Conservation (phyloP, 2,113 vertebrate species). For the Mus musculus region DNA sequence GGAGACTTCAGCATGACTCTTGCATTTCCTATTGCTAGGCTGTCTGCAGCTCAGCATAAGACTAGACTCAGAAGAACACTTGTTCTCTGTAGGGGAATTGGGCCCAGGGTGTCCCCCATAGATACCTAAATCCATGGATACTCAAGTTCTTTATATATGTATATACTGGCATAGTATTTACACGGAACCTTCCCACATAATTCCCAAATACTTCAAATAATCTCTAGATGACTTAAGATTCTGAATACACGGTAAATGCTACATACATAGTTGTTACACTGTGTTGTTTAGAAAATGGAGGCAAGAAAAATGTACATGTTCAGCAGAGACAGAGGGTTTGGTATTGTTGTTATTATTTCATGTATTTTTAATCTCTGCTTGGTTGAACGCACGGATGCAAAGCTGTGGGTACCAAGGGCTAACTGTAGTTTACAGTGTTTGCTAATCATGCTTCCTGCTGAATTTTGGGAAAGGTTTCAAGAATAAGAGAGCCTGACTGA, state of each 20-base stretch:
- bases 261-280: neutral
- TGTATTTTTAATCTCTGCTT: neutral
- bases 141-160: neutral
- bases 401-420: neutral
- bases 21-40: neutral
- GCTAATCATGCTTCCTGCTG: constrained; percentile 42
- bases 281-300: constrained; percentile 14
- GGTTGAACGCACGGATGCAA: neutral
- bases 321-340: neutral
- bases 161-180: neutral
- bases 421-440: constrained; percentile 16
- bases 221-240: constrained; percentile 1
- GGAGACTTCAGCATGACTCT: neutral
- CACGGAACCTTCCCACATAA: neutral
- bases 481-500: constrained; percentile 17
- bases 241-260: neutral
- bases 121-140: neutral
- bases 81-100: neutral
- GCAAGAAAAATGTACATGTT: neutral
- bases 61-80: neutral
- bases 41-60: neutral
- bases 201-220: neutral
- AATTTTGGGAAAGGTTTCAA: constrained; percentile 60
- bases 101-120: neutral
- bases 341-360: neutral